Base-by-base conservation (phyloP, 2,888 invertebrate genomes). In the Nemapogon koenigi region DNA sequence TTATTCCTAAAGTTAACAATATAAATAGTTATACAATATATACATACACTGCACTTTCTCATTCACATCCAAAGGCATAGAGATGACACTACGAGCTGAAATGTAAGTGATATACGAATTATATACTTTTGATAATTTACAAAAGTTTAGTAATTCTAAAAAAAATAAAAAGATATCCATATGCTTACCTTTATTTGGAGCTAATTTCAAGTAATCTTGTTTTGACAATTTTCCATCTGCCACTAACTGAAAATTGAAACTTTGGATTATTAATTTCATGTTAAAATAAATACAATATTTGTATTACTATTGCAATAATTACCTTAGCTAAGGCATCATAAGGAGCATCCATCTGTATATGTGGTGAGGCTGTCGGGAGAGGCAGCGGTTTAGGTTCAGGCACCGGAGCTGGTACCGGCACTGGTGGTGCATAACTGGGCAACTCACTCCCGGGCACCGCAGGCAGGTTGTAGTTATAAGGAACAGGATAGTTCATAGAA, bases 251-350 rank as follows among this genome's bases (percentile, higher is more conserved):
- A 76, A 76, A 59, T 57, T 53, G 3, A 35, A 54, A 43, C 16
- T 19, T 37, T 16, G 15, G 13, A 13, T 30, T 6, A 4, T 13
- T 14, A n/a, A 15, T 4, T 6, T 4, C 8, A 30, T 30, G 13
- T 22, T 10, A 22, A 22, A 22, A 6, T 22, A 22, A 22, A 22
- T 22, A 10, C 10, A 7, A 22, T 22, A 22, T 22, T 7, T 7
- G 10, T 7, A 22, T 7, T 22, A 10, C 6, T 22, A 10, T 14
- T 16, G 13, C n/a, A 17, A 37, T 42, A 40, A 48, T 69, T 73
- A 78, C 76, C 68, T 75, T 67, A 46, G 73, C 73, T 41, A 78
- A 52, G 28, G 75, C 71, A 59, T 78, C 72, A 52, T 56, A 60
- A 4, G 69, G 64, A 40, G 57, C 52, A 41, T 46, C 43, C 8